Base-by-base conservation (phyloP, 1,140 invertebrate genomes). In the Sweltsa coloradensis region DNA sequence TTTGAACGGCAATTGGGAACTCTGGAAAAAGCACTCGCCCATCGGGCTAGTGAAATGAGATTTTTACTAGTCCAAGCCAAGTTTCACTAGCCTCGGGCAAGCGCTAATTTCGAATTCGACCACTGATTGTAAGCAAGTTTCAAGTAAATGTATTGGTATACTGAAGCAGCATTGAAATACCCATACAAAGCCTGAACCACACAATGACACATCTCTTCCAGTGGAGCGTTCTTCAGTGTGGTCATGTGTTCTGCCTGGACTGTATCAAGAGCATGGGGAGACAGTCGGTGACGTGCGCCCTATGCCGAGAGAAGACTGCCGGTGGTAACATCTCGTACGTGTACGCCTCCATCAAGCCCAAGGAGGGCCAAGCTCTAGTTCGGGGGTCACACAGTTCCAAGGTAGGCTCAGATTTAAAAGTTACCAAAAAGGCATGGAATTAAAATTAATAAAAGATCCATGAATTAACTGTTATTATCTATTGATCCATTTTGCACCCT, bases 211-310 rank as follows among this genome's bases (percentile, higher is more conserved):
- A 34, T 44, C 42, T 26, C 31, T 55, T 56, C 13, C 58, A 79
- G 63, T 83, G 81, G 80, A 73, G 66, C 53, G 79, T 84, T 14
- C 60, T 85, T 25, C 61, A 66, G 18, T 85, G 82, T 64, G 80
- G 80, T 5, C 82, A 85, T 57, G 76, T 71, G 51, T 79, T 70
- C 56, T 85, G 82, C 56, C 56, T 77, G 22, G 68, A 72, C 31
- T 84, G 81, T 59, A 70, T 80, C 14, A 56, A 62, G 4, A 57
- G 60, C 22, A 55, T 76, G 42, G 19, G 62, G 6, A 54, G 54
- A 24, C 53, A 57, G 39, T 25, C 31, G 2, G 43, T 72, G 5
- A 57, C 53, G 14, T 88, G 84, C 65, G 71, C 81, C 2, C 61
- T 86, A 14, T 88, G 84, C 60, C 69, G 85, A n/a, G 58, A 72